Evolutionary conservation across 23 tunicate genomes (phyloP).

Genomic region (Halocynthia roretzi): DNA sequence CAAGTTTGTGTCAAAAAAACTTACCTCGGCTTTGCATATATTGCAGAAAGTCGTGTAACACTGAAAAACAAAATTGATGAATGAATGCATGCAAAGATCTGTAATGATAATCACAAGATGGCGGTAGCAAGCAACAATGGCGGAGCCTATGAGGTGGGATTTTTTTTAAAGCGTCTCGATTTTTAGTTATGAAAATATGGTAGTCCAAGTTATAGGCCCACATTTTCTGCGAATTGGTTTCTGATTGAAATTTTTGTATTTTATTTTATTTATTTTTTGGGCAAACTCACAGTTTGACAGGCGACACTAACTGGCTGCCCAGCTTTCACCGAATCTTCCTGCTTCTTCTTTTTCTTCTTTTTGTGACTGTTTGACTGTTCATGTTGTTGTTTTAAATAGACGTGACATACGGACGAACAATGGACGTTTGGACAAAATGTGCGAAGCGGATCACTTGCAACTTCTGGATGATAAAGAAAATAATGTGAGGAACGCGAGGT

Average conservation of each 20-base stretch:
- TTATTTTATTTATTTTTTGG: too few relatives aligned
- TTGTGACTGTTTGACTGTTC: slow-evolving; percentile 8
- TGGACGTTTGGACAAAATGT: slow-evolving; percentile 66
- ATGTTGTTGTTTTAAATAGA: slow-evolving; percentile 8
- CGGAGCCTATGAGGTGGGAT: background rate
- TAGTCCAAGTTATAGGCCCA: too few relatives aligned
- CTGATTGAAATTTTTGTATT: too few relatives aligned
- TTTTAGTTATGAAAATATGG: too few relatives aligned
- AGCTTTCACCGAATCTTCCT: background rate
- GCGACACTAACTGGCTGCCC: slow-evolving; percentile 30
- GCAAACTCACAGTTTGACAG: slow-evolving; percentile 52
- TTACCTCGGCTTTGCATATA: slow-evolving; percentile 81
- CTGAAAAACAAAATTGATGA: slow-evolving; percentile 29
- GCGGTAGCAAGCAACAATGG: background rate
- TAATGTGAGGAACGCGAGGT: too few relatives aligned
- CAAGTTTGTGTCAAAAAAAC: background rate
- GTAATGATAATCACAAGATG: background rate
- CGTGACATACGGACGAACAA: slow-evolving; percentile 68
- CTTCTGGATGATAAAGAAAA: slow-evolving; percentile 30
- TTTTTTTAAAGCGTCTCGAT: background rate
- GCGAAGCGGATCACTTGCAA: slow-evolving; percentile 63
- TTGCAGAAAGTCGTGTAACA: slow-evolving; percentile 56
- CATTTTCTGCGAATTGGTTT: too few relatives aligned
- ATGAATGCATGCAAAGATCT: background rate
- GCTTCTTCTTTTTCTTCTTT: slow-evolving; percentile 3